These are phyloP conservation scores for Hyles vespertilio DNA, from an alignment of 1,140 invertebrate genomes.

Conservation along the genomic window DNA sequence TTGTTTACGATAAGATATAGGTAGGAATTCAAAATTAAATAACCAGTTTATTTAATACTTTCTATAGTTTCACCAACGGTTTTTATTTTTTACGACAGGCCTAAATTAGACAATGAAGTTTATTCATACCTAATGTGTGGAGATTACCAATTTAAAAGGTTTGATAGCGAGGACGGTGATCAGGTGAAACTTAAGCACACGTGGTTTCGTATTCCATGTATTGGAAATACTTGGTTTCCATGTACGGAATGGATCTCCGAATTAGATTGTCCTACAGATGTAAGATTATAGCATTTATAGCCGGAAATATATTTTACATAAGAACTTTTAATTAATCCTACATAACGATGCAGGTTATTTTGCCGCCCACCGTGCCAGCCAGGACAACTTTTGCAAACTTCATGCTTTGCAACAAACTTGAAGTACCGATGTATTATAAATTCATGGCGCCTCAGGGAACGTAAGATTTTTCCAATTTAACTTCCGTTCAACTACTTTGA, in stretches of 20 bases:
- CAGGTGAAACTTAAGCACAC: conserved; percentile 43
- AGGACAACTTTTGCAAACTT: conserved; percentile 62
- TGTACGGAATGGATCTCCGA: conserved; percentile 56
- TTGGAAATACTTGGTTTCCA: conserved; percentile 57
- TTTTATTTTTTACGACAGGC: conserved; percentile 29
- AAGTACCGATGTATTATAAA: conserved; percentile 60
- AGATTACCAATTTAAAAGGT: conserved; percentile 51
- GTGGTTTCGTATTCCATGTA: conserved; percentile 60
- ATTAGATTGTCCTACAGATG: conserved; percentile 58
- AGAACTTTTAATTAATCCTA: neutral
- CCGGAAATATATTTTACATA: neutral
- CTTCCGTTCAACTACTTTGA: no score
- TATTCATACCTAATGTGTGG: conserved; percentile 59
- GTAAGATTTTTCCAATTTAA: conserved; percentile 31
- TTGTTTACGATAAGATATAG: conserved; percentile 64
- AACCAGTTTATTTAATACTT: neutral
- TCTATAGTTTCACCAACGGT: neutral
- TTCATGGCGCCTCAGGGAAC: conserved; percentile 47
- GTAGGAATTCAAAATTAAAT: conserved; percentile 21
- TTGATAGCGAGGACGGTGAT: conserved; percentile 22
- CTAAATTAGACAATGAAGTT: conserved; percentile 51
- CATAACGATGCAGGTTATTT: conserved; percentile 33
- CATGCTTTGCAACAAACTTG: conserved; percentile 59
- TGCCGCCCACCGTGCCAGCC: conserved; percentile 58
- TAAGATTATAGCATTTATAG: conserved; percentile 9